These are phyloP conservation scores for Sylvia atricapilla DNA, from an alignment of 2,113 vertebrate genomes.

Conservation along the genomic window DNA sequence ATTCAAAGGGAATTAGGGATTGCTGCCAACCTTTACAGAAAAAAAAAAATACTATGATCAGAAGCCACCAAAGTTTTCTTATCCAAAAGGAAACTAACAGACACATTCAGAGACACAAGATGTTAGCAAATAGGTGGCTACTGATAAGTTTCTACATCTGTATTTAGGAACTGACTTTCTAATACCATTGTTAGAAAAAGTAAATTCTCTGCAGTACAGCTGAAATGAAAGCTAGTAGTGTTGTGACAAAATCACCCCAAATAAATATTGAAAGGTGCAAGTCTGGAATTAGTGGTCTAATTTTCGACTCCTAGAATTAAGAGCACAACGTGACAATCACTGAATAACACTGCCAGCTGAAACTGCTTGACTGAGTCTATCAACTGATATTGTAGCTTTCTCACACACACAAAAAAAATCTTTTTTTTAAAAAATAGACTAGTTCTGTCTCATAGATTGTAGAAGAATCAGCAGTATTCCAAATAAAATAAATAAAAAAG, in stretches of 20 bases:
- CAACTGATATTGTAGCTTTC: background rate
- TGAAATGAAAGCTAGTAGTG: background rate
- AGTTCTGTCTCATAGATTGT: background rate
- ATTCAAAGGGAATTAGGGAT: background rate
- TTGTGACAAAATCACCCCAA: background rate
- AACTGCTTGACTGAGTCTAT: background rate
- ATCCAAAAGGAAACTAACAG: background rate
- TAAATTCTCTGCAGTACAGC: background rate
- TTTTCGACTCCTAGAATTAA: background rate
- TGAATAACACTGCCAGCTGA: background rate
- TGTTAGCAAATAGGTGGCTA: background rate
- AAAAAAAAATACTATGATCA: background rate
- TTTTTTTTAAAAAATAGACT: background rate
- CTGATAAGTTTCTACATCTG: background rate
- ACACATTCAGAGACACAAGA: background rate
- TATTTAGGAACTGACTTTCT: background rate
- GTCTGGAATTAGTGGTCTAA: background rate
- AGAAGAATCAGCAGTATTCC: background rate
- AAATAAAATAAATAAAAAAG: background rate
- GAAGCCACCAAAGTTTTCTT: background rate
- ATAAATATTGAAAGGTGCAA: background rate
- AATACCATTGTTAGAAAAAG: background rate
- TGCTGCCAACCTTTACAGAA: background rate
- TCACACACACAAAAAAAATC: background rate
- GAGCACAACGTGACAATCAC: background rate